A percentile compares a stretch with the other conserved stretches of the same genome.
These are phyloP conservation scores for Acleris emargana DNA, from an alignment of 2,888 invertebrate species.

Conservation along the genomic window DNA sequence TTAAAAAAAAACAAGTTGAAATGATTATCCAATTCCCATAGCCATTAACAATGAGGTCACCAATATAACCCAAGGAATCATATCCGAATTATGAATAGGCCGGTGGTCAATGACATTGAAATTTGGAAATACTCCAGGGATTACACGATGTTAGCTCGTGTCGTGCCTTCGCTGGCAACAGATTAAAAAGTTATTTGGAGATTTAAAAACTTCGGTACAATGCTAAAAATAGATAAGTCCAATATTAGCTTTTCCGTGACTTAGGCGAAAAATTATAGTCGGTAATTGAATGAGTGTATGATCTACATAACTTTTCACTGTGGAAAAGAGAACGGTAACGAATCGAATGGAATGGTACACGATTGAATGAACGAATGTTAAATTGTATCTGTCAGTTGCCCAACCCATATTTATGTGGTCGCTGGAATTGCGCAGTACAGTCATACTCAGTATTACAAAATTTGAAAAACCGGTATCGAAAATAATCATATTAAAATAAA, in stretches of 20 bases:
- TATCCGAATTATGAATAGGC: constrained; percentile 2
- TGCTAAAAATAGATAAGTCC: not conserved
- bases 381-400: not conserved
- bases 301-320: too few species aligned
- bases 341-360: not conserved
- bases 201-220: not conserved
- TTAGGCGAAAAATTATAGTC: too few species aligned
- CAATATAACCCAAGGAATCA: not conserved
- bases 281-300: too few species aligned
- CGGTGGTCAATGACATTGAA: constrained; percentile 42
- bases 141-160: constrained; percentile 42
- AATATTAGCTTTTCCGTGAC: too few species aligned
- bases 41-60: too few species aligned
- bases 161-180: constrained; percentile 43
- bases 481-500: not conserved
- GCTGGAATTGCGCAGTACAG: constrained; percentile 1
- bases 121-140: constrained; percentile 43
- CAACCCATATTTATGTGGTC: not conserved
- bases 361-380: not conserved
- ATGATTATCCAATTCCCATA: too few species aligned
- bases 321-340: not conserved
- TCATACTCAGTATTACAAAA: not conserved
- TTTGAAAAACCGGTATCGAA: not conserved
- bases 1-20: too few species aligned
- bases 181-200: constrained; percentile 30